Conservation (phyloP, 2,888 invertebrate species). For the Hylaea fasciaria region DNA sequence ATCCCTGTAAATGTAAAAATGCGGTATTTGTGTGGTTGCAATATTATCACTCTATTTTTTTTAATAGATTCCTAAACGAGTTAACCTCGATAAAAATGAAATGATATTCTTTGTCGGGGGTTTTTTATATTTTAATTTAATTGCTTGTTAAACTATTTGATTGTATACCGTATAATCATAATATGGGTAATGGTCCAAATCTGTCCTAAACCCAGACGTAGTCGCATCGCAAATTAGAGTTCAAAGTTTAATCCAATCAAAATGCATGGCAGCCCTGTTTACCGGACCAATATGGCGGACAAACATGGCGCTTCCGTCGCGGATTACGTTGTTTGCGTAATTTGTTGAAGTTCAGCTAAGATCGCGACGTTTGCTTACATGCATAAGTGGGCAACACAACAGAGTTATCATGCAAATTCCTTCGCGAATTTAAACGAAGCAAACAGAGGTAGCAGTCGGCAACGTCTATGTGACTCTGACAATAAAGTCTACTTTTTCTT, state of each 20-base stretch:
- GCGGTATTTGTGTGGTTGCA: no score
- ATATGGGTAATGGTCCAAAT: neutral
- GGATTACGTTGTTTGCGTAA: conserved; percentile 48
- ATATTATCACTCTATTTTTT: no score
- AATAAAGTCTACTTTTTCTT: conserved; percentile 31
- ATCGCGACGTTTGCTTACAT: conserved; percentile 44
- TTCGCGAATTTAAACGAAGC: conserved; percentile 16
- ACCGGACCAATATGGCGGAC: conserved; percentile 46
- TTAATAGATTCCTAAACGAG: no score
- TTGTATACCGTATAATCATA: no score
- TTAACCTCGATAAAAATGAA: no score
- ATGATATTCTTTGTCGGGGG: no score
- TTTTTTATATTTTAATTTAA: no score
- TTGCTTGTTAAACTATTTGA: no score
- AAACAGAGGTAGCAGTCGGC: conserved; percentile 16
- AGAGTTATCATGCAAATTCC: conserved; percentile 53
- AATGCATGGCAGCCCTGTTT: conserved; percentile 41
- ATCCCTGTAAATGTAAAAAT: no score
- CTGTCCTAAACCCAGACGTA: conserved; percentile 1
- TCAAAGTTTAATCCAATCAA: conserved; percentile 37
- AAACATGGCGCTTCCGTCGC: conserved; percentile 40
- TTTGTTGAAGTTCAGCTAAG: conserved; percentile 48
- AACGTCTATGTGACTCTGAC: neutral
- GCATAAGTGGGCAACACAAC: conserved; percentile 45
- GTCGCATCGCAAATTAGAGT: conserved; percentile 20